Base-by-base conservation (phyloP, 92 coral and sea anemone genomes). In the Scolanthus callimorphus region DNA sequence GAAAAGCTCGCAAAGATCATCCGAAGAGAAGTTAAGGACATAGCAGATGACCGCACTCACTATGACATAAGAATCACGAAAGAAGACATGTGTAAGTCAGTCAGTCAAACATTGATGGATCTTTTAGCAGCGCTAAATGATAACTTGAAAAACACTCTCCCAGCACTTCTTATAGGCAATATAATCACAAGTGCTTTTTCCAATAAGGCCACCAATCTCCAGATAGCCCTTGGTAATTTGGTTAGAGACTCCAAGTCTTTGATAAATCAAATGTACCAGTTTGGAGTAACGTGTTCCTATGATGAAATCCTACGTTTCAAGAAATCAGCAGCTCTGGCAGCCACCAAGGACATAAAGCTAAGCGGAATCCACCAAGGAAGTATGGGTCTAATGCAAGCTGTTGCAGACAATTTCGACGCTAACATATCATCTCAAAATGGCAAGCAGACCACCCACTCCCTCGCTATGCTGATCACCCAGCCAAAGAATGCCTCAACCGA, bases 401-500 rank as follows among this genome's bases (percentile, higher is more conserved):
- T 83, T 29, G 89, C 84, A 41, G 84, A 82, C 46, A 76, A 76
- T 27, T 82, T 82, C 70, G 89, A 82, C 34, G 71, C 79, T 2
- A 47, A 70, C 49, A 74, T 81, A 25, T 68, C 79, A 1, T 82
- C 89, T 26, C 83, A 76, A 15, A 83, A 83, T 71, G 76, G 90
- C 25, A 76, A 83, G 51, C 11, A 76, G 20, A 41, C 70, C 41
- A 82, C 84, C 17, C 80, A 69, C 45, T 69, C 89, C 1, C 64
- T 75, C 1, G 74, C 76, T 2, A 68, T 81, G 62, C 61, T 81
- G 31, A 73, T 67, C 20, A 20, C 88, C 0, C 82, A 61, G 73
- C 88, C 83, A 49, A 47, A 4, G 19, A 67, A 41, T 68, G 66
- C 67, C 17, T 6, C 69, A 38, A 20, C 17, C 43, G 65, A 74